phyloP scores from a whole-genome alignment of 1,140 invertebrate genomes.

The Aphelinus atriplicis region DNA sequence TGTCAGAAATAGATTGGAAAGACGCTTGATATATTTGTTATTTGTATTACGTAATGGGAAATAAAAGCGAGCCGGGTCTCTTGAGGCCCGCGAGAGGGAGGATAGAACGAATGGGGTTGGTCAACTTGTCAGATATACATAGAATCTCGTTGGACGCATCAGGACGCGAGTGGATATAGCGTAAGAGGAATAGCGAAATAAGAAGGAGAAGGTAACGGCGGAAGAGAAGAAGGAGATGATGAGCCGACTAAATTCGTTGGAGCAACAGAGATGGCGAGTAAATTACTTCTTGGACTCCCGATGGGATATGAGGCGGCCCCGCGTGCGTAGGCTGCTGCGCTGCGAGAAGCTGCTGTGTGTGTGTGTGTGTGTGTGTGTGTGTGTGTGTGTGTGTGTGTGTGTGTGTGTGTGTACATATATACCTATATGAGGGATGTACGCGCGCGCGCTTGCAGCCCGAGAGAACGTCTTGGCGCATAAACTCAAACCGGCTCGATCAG shows the following conservation, averaged over 20 bases:
- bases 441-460: not conserved
- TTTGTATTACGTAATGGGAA: too few species aligned
- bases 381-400: slow-evolving; percentile 2
- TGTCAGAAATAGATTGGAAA: too few species aligned
- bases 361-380: not conserved
- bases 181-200: slow-evolving; percentile 26
- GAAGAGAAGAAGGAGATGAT: slow-evolving; percentile 25
- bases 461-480: not conserved
- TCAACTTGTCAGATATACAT: slow-evolving; percentile 41
- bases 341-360: slow-evolving; percentile 20
- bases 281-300: slow-evolving; percentile 53
- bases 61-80: too few species aligned
- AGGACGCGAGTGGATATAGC: slow-evolving; percentile 12
- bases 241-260: slow-evolving; percentile 36
- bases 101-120: slow-evolving; percentile 39
- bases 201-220: not conserved
- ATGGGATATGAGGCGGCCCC: slow-evolving; percentile 32
- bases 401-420: not conserved
- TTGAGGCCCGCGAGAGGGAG: not conserved
- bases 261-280: slow-evolving; percentile 50
- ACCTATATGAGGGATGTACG: too few species aligned
- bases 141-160: not conserved
- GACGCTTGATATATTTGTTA: too few species aligned
- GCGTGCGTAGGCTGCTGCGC: slow-evolving; percentile 13
- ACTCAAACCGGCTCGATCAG: not conserved